Conservation (phyloP, 2,113 vertebrate genomes). For the Thomomys bottae region DNA sequence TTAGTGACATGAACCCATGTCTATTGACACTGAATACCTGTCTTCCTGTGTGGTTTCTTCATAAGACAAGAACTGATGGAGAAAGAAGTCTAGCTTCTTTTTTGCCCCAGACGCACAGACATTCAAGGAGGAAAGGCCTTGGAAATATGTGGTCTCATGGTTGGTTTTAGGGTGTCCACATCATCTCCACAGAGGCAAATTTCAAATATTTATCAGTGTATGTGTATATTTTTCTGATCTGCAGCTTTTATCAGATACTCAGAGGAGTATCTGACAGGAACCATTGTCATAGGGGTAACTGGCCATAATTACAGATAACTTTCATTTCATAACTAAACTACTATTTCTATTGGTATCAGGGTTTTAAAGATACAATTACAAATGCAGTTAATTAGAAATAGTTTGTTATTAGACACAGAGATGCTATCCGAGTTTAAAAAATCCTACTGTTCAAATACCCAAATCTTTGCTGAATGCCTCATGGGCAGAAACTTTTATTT, state of each 20-base stretch:
- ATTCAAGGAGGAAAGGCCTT: neutral
- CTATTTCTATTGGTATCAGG: neutral
- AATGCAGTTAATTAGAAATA: constrained; percentile 30
- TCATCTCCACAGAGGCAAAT: neutral
- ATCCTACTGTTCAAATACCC: neutral
- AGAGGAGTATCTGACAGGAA: neutral
- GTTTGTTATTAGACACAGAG: neutral
- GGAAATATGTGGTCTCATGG: neutral
- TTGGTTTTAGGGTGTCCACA: neutral
- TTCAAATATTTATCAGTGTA: neutral
- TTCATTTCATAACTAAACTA: neutral
- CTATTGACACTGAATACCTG: neutral
- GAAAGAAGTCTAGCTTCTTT: neutral
- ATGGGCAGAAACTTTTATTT: neutral
- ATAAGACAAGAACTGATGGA: neutral
- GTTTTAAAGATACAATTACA: constrained; percentile 23
- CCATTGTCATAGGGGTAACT: neutral
- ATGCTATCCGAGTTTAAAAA: constrained; percentile 18
- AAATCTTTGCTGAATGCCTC: neutral
- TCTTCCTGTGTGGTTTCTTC: neutral
- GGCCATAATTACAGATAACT: neutral
- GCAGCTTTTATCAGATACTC: neutral
- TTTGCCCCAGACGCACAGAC: neutral
- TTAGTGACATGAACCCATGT: neutral
- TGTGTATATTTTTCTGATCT: neutral